Evolutionary conservation across 2,113 vertebrate species (phyloP).

Genomic region (Thalassoma bifasciatum): DNA sequence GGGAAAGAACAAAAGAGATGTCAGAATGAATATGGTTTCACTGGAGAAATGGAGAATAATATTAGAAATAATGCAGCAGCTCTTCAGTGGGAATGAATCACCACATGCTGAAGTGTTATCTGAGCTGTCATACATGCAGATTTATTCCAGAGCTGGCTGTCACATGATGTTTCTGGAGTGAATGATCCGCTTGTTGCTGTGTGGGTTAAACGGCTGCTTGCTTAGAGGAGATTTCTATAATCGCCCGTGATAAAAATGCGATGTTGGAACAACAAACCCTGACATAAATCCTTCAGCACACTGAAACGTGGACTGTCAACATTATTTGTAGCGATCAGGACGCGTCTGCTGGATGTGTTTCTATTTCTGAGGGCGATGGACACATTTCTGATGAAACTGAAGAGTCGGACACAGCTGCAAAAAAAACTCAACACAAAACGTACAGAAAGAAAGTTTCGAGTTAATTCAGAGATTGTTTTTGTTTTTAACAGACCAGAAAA

Average conservation of each 20-base stretch:
- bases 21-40: conserved; percentile 11
- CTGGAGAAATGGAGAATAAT: neutral
- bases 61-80: too few relatives aligned
- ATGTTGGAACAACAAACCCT: conserved; percentile 24
- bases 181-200: conserved; percentile 6
- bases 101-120: neutral
- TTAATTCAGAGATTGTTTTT: neutral
- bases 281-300: conserved; percentile 22
- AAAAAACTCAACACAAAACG: too few relatives aligned
- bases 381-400: conserved; percentile 11
- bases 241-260: conserved; percentile 25
- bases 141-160: neutral
- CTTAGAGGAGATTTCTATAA: conserved; percentile 27
- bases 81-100: neutral
- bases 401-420: neutral
- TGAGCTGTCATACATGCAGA: neutral
- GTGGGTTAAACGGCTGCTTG: conserved; percentile 24
- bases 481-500: too few relatives aligned
- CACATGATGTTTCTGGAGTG: neutral
- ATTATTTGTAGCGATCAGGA: conserved; percentile 10
- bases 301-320: conserved; percentile 10
- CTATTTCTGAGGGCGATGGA: neutral
- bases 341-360: neutral
- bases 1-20: neutral
- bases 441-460: neutral